Evolutionary conservation across 2,888 invertebrate genomes (phyloP).

Genomic region (Pemphredon lugubris): DNA sequence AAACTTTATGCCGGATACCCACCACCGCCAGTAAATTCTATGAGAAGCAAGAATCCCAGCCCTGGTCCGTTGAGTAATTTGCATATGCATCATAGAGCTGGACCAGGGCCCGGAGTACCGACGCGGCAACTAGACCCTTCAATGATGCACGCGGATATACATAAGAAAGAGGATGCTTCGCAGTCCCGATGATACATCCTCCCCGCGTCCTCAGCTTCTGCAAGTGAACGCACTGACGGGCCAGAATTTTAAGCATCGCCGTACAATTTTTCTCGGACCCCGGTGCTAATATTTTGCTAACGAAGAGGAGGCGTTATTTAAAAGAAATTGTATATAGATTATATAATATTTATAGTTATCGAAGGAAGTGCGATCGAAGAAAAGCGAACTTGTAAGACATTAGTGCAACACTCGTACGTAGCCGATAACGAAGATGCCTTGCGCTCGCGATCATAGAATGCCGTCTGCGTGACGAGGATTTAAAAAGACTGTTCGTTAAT

Average conservation of each 20-base stretch:
- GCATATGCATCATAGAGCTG: conserved; percentile 83
- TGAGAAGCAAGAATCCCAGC: conserved; percentile 82
- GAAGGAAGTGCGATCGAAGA: conserved; percentile 36
- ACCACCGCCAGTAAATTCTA: conserved; percentile 83
- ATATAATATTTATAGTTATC: conserved; percentile 79
- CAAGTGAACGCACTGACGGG: conserved; percentile 58
- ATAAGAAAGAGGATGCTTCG: conserved; percentile 84
- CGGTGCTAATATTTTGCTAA: conserved; percentile 69
- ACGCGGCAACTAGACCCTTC: conserved; percentile 75
- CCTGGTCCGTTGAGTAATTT: conserved; percentile 82
- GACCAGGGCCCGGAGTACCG: conserved; percentile 82
- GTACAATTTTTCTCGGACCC: conserved; percentile 35
- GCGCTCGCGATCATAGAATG: conserved; percentile 37
- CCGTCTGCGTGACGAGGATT: conserved; percentile 14
- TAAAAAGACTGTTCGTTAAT: not conserved
- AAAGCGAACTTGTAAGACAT: conserved; percentile 49
- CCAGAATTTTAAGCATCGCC: conserved; percentile 44
- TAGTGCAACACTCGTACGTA: conserved; percentile 18
- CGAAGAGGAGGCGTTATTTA: conserved; percentile 71
- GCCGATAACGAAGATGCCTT: conserved; percentile 55
- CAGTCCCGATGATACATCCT: conserved; percentile 83
- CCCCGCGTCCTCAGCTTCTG: conserved; percentile 60
- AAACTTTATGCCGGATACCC: conserved; percentile 88
- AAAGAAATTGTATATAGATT: conserved; percentile 77
- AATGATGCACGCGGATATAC: conserved; percentile 79